Percentiles rank a stretch among this genome's conserved stretches.
phyloP scores from a whole-genome alignment of 2,797 vertebrate genomes.

The Columba guinea region DNA sequence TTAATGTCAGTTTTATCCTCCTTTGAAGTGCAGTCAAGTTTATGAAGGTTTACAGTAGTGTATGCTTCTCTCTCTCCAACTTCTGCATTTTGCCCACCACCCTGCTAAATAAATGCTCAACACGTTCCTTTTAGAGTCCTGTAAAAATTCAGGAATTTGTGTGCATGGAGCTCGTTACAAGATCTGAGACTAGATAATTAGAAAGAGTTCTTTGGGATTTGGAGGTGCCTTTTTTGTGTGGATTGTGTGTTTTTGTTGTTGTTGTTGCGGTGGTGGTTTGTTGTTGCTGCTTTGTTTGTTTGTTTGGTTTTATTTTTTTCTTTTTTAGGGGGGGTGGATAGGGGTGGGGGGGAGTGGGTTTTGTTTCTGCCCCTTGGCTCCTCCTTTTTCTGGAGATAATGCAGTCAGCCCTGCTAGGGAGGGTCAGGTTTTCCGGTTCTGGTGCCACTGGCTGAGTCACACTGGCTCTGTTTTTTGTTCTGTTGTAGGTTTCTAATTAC shows the following conservation, averaged over 20 bases:
- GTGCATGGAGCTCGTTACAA: neutral
- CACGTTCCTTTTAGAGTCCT: neutral
- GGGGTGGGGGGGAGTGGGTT: too few relatives aligned
- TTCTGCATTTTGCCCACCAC: neutral
- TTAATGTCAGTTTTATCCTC: neutral
- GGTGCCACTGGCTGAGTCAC: slow-evolving; percentile 59
- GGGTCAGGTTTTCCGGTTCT: slow-evolving; percentile 64
- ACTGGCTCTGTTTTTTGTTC: slow-evolving; percentile 44
- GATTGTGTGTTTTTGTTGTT: neutral
- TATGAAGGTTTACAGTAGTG: neutral
- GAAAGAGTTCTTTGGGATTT: neutral
- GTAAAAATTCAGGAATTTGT: neutral
- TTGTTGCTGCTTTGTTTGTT: neutral
- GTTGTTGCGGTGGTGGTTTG: too few relatives aligned
- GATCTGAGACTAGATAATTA: neutral
- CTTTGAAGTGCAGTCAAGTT: neutral
- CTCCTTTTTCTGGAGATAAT: slow-evolving; percentile 64
- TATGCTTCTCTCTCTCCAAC: neutral
- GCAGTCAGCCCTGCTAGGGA: slow-evolving; percentile 56
- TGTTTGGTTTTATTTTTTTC: too few relatives aligned
- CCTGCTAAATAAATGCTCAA: neutral
- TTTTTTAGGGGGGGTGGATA: too few relatives aligned
- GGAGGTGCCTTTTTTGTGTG: neutral
- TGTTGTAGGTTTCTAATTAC: slow-evolving; percentile 28
- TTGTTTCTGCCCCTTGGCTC: neutral